These are phyloP conservation scores for Dendroctonus valens DNA, from an alignment of 1,140 invertebrate genomes.

Conservation along the genomic window DNA sequence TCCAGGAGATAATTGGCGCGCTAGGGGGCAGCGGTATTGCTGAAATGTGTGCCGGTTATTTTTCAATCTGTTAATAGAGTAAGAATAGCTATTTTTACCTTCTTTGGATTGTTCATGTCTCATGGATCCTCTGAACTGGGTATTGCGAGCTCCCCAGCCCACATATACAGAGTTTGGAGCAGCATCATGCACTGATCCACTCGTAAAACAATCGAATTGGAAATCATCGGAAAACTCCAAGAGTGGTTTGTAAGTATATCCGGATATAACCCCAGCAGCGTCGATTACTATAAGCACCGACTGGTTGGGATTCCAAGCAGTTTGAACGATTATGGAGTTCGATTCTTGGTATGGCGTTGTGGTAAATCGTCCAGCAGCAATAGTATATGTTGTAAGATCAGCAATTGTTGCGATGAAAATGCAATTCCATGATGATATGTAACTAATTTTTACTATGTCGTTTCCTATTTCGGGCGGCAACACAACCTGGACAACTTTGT, in stretches of 20 bases:
- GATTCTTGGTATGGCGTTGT: neutral
- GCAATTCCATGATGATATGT: slow-evolving; percentile 17
- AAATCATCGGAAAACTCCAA: neutral
- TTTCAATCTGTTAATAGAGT: neutral
- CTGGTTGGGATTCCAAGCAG: slow-evolving; percentile 32
- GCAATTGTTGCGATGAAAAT: slow-evolving; percentile 29
- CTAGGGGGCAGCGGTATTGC: slow-evolving; percentile 22
- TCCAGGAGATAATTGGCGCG: slow-evolving; percentile 37
- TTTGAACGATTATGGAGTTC: slow-evolving; percentile 7
- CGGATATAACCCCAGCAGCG: slow-evolving; percentile 8
- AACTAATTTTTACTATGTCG: slow-evolving; percentile 13
- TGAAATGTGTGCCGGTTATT: neutral
- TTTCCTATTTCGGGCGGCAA: neutral
- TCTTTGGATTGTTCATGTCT: slow-evolving; percentile 21
- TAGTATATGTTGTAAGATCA: slow-evolving; percentile 1
- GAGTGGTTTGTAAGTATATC: slow-evolving; percentile 6
- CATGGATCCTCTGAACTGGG: slow-evolving; percentile 38
- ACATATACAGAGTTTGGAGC: slow-evolving; percentile 36
- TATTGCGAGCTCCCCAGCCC: slow-evolving; percentile 41
- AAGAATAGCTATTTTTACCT: slow-evolving; percentile 7
- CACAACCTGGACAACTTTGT: neutral
- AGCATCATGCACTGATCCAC: slow-evolving; percentile 1
- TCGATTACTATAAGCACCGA: slow-evolving; percentile 23
- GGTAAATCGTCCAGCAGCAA: neutral
- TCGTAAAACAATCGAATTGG: slow-evolving; percentile 5